These are phyloP conservation scores for Melanargia galathea DNA, from an alignment of 2,888 invertebrate species.

Conservation along the genomic window DNA sequence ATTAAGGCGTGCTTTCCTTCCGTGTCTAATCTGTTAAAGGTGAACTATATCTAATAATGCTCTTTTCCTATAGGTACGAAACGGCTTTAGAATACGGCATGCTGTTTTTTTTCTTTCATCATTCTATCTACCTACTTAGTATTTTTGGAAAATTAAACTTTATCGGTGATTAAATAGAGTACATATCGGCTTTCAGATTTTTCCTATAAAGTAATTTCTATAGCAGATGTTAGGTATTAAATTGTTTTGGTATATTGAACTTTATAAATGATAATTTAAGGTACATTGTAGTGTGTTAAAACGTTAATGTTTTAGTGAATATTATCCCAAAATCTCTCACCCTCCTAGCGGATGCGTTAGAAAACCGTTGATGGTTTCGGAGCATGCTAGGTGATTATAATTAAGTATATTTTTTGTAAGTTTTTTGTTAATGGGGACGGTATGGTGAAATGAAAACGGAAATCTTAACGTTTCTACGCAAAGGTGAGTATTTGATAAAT, in stretches of 20 bases:
- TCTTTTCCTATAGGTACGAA: conserved; percentile 24
- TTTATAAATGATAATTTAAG: neutral
- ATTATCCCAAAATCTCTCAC: conserved; percentile 32
- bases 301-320: neutral
- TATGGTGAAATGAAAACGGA: conserved; percentile 24
- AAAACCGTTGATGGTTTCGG: conserved; percentile 34
- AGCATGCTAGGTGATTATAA: conserved; percentile 23
- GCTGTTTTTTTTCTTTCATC: conserved; percentile 26
- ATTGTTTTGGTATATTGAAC: neutral
- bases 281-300: neutral
- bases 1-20: conserved; percentile 13
- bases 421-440: conserved; percentile 20
- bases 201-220: neutral
- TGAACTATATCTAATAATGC: conserved; percentile 29
- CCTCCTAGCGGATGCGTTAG: conserved; percentile 36
- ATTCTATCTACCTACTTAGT: no score
- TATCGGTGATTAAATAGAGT: neutral
- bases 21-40: conserved; percentile 20
- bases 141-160: conserved; percentile 17
- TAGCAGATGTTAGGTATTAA: neutral
- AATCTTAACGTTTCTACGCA: neutral
- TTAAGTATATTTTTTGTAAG: conserved; percentile 23
- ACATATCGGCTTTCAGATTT: neutral
- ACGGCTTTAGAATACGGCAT: conserved; percentile 18
- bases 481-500: neutral